Percentiles rank a stretch among this genome's conserved stretches.
phyloP scores from a whole-genome alignment of 2,113 vertebrate species.

The Calonectris borealis region DNA sequence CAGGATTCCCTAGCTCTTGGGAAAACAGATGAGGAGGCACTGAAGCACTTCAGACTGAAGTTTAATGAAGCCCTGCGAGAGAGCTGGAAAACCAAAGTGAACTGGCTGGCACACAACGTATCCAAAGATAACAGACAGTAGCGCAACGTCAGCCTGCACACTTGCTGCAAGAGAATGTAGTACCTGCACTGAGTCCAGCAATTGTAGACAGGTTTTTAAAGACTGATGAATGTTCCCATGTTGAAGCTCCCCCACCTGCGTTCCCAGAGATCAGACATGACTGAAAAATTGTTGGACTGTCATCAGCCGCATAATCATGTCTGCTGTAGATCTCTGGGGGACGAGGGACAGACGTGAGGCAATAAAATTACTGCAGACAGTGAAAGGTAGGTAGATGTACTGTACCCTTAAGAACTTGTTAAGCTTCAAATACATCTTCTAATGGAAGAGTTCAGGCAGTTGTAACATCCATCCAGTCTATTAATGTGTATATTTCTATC shows the following conservation, averaged over 20 bases:
- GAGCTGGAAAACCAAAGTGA: conserved; percentile 99
- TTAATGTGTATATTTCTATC: not conserved
- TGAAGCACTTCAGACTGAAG: conserved; percentile 97
- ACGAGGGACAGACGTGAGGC: not conserved
- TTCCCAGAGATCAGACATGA: not conserved
- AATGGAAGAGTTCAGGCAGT: not conserved
- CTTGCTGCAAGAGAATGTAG: not conserved
- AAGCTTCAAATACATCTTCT: not conserved
- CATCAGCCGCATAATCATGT: not conserved
- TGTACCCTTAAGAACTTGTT: not conserved
- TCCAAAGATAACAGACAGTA: conserved; percentile 95
- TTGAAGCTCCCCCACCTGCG: not conserved
- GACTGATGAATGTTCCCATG: not conserved
- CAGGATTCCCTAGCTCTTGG: conserved; percentile 95
- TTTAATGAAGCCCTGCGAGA: conserved; percentile 96
- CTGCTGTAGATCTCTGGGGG: not conserved
- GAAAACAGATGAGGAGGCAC: conserved; percentile 91
- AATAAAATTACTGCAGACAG: not conserved
- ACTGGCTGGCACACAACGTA: conserved; percentile 97
- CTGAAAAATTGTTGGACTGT: not conserved
- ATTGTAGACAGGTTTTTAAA: not conserved
- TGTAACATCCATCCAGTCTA: not conserved
- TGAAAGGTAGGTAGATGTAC: not conserved
- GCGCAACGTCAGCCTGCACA: not conserved
- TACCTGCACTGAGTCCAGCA: not conserved